Evolutionary conservation across 2,888 invertebrate species (phyloP), one percentile per base, ranked within the genome.

Genomic region (Heteromurus nitidus): DNA sequence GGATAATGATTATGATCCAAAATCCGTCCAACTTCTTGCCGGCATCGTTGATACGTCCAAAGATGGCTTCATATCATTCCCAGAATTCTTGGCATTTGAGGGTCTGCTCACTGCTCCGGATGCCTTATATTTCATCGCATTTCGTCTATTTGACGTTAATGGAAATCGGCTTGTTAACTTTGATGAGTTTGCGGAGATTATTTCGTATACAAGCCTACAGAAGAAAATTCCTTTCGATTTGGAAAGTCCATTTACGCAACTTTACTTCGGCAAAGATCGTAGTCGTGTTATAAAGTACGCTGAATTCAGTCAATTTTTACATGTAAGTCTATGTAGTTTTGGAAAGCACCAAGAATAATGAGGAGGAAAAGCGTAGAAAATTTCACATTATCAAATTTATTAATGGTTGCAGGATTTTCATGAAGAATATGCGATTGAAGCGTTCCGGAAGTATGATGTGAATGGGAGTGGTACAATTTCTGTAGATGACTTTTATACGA

Each of bases 251-350:
- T 92, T 92, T 88, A 90, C 92, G 24, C 89, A 90, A 74, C 89
- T 91, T 58, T 91, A 92, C 86, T 92, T 92, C 88, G 92, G 92
- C 74, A 90, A 89, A 50, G 89, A 91, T 77, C 90, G 90, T 76
- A 89, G 89, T 65, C 88, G 92, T 16, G 88, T 89, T 70, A 90
- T 92, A 65, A 89, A 89, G 20, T 92, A 92, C 86, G 88, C 89
- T 26, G 92, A 92, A 82, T 92, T 92, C 88, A 90, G 91, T 62
- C 92, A 92, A 88, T 89, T 92, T 62, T 89, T 92, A 31, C 91
- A 92, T 88, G 91, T 91, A 88, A 88, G 36, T 36, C 13, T 36
- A 36, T n/a, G n/a, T n/a, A n/a, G n/a, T n/a, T n/a, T n/a, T n/a
- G n/a, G n/a, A n/a, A n/a, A n/a, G n/a, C n/a, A n/a, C n/a, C n/a